Evolutionary conservation across 2,113 vertebrate genomes (phyloP), one percentile per base, ranked within the genome.

Genomic region (Chunga burmeisteri): DNA sequence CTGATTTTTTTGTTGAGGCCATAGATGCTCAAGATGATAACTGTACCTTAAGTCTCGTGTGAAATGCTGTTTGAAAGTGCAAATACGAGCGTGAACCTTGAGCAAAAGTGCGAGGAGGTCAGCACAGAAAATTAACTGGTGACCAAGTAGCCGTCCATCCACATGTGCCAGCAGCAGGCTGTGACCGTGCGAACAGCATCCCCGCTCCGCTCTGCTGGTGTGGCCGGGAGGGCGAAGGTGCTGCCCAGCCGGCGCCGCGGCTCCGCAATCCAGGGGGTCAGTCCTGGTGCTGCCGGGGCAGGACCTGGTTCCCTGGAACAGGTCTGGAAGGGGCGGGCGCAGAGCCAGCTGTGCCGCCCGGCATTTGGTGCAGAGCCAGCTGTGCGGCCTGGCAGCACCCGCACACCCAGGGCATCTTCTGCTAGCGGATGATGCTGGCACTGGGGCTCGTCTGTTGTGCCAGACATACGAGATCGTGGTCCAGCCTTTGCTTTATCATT

Each of bases 391-490:
- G 26, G 32, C 85, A 53, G 72, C 19, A 1, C 44, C 46, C 19
- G 6, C 29, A 7, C 4, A 0, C 21, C 21, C 25, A 4, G 61
- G 47, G n/a, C 53, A 30, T 53, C 38, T 42, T 30, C 52, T 1
- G 2, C 13, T 10, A 68, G 6, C 4, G 3, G 21, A 3, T 4
- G 16, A 29, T 65, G 46, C 40, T 40, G 49, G 25, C 2, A 2
- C 77, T 23, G 3, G 42, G 34, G 11, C 56, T 71, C 1, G 0
- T 29, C 59, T 20, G 9, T 52, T 21, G 19, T 49, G 30, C 25
- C 56, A 20, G 38, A 6, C 49, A 1, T 2, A 9, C 36, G n/a
- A 42, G 16, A 11, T 52, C 38, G 12, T 1, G 1, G 5, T n/a
- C 55, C 86, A 17, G 49, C 46, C 44, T 68, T 25, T 22, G 26